Percentiles rank a stretch among this genome's conserved stretches.
Evolutionary conservation across 2,797 vertebrate species (phyloP).

Genomic region (Neosilurus hyrtlii): DNA sequence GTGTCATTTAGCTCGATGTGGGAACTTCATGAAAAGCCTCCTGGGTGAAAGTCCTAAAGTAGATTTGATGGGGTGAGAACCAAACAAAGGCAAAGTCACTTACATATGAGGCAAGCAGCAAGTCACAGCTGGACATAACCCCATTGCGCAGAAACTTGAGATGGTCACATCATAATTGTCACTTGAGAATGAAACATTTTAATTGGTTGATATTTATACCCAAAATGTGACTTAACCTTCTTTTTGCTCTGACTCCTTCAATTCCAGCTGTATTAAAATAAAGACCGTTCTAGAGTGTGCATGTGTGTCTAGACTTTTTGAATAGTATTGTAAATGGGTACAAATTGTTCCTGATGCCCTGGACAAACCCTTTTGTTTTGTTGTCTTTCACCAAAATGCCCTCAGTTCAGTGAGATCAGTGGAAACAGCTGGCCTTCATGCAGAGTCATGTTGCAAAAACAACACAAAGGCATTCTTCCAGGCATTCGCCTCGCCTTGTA

Average conservation of each 20-base stretch:
- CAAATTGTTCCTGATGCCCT: conserved; percentile 7
- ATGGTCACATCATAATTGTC: no score
- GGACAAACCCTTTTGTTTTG: neutral
- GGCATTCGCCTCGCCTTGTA: conserved; percentile 20
- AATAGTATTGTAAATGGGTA: neutral
- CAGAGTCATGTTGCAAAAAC: conserved; percentile 38
- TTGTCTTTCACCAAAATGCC: conserved; percentile 15
- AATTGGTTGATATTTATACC: no score
- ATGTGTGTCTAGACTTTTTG: neutral
- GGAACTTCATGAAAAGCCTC: neutral
- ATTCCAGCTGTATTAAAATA: neutral
- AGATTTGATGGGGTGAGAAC: neutral
- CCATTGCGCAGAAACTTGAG: no score
- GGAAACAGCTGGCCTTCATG: conserved; percentile 26
- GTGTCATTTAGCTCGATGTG: neutral
- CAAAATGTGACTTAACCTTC: no score
- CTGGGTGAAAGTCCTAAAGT: neutral
- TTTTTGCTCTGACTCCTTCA: neutral
- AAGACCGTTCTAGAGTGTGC: neutral
- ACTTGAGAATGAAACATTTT: no score
- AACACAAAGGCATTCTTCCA: conserved; percentile 54
- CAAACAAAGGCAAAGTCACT: no score
- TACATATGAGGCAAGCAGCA: no score
- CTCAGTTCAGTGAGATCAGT: conserved; percentile 7
- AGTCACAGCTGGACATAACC: no score